phyloP scores from a whole-genome alignment of 1,140 invertebrate genomes.

The Lucilia cuprina region DNA sequence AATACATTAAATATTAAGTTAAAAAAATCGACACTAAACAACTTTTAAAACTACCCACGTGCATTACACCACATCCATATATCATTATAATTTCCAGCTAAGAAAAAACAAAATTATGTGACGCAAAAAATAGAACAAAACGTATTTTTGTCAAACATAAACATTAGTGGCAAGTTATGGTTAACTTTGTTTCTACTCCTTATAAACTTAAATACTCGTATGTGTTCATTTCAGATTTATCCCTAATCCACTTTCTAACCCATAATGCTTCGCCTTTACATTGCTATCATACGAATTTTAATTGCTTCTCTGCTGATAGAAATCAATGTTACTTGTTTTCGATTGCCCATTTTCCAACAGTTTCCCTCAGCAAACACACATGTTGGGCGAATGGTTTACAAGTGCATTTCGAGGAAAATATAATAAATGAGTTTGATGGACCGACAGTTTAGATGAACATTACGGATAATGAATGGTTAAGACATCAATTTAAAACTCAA shows the following conservation, averaged over 20 bases:
- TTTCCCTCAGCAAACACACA: background rate
- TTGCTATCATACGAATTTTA: slow-evolving; percentile 30
- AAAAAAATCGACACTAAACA: too few relatives aligned
- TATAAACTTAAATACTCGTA: background rate
- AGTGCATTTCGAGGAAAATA: slow-evolving; percentile 39
- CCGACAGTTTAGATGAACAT: slow-evolving; percentile 53
- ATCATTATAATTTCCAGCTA: too few relatives aligned
- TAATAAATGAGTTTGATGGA: slow-evolving; percentile 7
- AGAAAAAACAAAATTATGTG: background rate
- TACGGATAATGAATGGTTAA: slow-evolving; percentile 54
- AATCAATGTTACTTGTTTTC: slow-evolving; percentile 17
- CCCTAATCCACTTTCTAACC: background rate
- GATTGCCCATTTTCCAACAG: background rate
- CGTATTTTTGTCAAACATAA: background rate
- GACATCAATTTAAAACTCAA: slow-evolving; percentile 62
- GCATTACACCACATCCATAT: too few relatives aligned
- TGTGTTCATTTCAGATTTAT: background rate
- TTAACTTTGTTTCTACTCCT: background rate
- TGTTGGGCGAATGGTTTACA: slow-evolving; percentile 55
- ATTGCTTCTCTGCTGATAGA: slow-evolving; percentile 14
- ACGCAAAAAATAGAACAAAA: background rate
- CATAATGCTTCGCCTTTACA: background rate
- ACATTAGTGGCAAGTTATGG: slow-evolving; percentile 28
- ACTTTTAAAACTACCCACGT: too few relatives aligned
- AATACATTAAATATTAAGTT: too few relatives aligned